Conservation (phyloP, 2,797 vertebrate genomes). For the Chanos chanos region DNA sequence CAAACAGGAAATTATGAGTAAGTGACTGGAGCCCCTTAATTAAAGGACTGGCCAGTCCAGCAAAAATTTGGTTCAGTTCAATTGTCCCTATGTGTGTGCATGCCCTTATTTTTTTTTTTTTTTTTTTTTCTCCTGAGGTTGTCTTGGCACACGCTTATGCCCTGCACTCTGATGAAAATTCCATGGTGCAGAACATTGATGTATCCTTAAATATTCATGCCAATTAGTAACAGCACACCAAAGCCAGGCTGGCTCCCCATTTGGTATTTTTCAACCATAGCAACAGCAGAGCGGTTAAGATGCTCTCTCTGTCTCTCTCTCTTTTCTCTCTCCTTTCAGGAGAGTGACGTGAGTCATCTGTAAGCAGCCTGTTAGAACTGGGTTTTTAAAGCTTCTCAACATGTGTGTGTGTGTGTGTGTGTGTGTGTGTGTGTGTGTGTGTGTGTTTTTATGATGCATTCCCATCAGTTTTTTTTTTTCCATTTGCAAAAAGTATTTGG, state of each 20-base stretch:
- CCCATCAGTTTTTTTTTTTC: conserved; percentile 43
- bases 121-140: not conserved
- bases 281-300: conserved; percentile 39
- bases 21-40: too few species aligned
- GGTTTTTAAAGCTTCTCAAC: conserved; percentile 30
- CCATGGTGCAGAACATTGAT: conserved; percentile 25
- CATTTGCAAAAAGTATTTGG: conserved; percentile 61
- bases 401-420: conserved; percentile 33
- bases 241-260: conserved; percentile 19
- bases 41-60: too few species aligned
- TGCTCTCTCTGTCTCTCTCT: too few species aligned
- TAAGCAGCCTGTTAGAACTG: conserved; percentile 25
- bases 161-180: conserved; percentile 19
- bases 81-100: not conserved
- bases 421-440: conserved; percentile 7
- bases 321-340: too few species aligned
- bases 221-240: conserved; percentile 23
- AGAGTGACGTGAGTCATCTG: conserved; percentile 43
- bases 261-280: conserved; percentile 43
- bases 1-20: conserved; percentile 12
- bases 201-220: conserved; percentile 31
- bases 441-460: conserved; percentile 49
- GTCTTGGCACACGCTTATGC: not conserved
- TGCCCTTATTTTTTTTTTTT: too few species aligned
- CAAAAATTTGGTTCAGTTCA: too few species aligned